These are phyloP conservation scores for Cydia pomonella DNA, from an alignment of 1,140 invertebrate species.

Conservation along the genomic window DNA sequence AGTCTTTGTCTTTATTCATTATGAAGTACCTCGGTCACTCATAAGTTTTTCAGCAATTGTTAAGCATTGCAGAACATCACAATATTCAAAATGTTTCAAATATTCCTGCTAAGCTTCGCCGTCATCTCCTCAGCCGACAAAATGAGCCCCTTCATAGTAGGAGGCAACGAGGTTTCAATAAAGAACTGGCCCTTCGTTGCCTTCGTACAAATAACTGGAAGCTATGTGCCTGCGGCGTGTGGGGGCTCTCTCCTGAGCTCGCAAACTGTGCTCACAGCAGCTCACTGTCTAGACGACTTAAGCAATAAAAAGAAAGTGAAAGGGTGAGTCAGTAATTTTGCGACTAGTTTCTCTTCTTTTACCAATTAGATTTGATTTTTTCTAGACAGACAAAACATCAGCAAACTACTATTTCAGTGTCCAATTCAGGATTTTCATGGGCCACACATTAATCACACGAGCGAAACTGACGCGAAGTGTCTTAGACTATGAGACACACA, in stretches of 20 bases:
- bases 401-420: neutral
- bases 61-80: too few species aligned
- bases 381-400: neutral
- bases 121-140: neutral
- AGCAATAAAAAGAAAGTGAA: too few species aligned
- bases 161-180: neutral
- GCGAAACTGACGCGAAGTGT: neutral
- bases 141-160: neutral
- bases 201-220: neutral
- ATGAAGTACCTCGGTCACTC: too few species aligned
- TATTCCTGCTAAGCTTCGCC: neutral
- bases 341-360: too few species aligned
- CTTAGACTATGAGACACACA: neutral
- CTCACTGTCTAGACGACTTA: neutral
- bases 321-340: too few species aligned
- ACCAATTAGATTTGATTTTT: too few species aligned
- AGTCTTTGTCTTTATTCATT: too few species aligned
- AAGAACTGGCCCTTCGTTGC: neutral
- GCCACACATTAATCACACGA: neutral
- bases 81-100: neutral
- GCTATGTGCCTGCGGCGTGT: neutral
- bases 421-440: neutral
- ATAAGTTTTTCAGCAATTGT: too few species aligned
- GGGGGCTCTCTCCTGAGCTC: constrained; percentile 10
- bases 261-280: constrained; percentile 8